Percentiles rank a stretch among this genome's conserved stretches.
Evolutionary conservation across 2,797 vertebrate species (phyloP).

Genomic region (Pangasius djambal): DNA sequence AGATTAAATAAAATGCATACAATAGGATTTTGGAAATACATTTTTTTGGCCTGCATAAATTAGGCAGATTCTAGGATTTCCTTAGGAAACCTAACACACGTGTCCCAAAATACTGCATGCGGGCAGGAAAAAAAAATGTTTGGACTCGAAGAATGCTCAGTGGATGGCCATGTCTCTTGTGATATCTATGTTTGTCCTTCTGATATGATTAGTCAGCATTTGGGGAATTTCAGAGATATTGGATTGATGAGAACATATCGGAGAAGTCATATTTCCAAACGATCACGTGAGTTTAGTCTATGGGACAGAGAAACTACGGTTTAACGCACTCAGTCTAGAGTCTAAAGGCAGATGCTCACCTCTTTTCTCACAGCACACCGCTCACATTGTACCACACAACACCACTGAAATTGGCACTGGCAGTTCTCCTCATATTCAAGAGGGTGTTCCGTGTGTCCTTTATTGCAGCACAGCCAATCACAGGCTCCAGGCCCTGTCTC

Average conservation of each 20-base stretch:
- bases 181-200: not conserved
- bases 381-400: constrained; percentile 85
- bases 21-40: not conserved
- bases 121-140: not conserved
- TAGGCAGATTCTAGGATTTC: constrained; percentile 21
- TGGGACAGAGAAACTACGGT: not conserved
- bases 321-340: not conserved
- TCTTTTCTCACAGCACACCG: constrained; percentile 80
- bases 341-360: constrained; percentile 80
- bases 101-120: constrained; percentile 1
- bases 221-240: not conserved
- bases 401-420: constrained; percentile 86
- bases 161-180: not conserved
- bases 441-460: constrained; percentile 80
- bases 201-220: constrained; percentile 18
- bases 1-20: constrained; percentile 17
- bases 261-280: not conserved
- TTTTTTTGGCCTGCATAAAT: constrained; percentile 12
- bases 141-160: not conserved
- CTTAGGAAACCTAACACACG: not conserved
- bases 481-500: constrained; percentile 81
- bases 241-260: not conserved
- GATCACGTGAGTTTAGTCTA: not conserved
- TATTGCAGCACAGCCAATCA: constrained; percentile 82
- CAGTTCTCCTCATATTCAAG: constrained; percentile 85